Conservation (phyloP, 2,888 invertebrate genomes). For the Spodoptera littoralis region DNA sequence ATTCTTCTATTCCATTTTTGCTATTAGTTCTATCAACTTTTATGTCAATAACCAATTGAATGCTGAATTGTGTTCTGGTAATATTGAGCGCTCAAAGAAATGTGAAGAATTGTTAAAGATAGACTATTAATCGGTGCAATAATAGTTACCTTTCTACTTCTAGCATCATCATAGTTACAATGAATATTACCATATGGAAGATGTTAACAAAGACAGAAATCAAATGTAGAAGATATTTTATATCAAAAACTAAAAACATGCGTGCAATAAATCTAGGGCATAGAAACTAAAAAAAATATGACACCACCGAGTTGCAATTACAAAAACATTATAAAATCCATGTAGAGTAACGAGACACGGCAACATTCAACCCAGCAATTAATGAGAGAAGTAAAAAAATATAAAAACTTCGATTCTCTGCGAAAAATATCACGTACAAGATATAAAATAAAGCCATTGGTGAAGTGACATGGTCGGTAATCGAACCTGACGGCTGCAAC, state of each 20-base stretch:
- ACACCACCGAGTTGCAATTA: conserved; percentile 49
- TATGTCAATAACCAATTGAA: conserved; percentile 60
- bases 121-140: conserved; percentile 26
- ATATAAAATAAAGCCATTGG: conserved; percentile 83
- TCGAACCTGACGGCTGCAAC: conserved; percentile 80
- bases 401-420: conserved; percentile 63
- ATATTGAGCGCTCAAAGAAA: conserved; percentile 49
- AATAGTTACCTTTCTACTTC: background rate
- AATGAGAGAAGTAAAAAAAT: conserved; percentile 61
- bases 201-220: too few species aligned
- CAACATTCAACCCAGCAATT: conserved; percentile 53
- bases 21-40: conserved; percentile 57
- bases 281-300: conserved; percentile 33
- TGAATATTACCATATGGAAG: background rate
- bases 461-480: conserved; percentile 79
- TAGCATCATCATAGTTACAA: background rate
- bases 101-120: conserved; percentile 28
- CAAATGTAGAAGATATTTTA: too few species aligned
- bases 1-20: conserved; percentile 47
- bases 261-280: conserved; percentile 41
- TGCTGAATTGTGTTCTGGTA: conserved; percentile 43
- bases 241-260: background rate
- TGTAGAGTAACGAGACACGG: conserved; percentile 57
- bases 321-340: conserved; percentile 53
- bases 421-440: conserved; percentile 77